Base-by-base conservation (phyloP, 2,888 invertebrate species). In the Lacanobia wlatinum region DNA sequence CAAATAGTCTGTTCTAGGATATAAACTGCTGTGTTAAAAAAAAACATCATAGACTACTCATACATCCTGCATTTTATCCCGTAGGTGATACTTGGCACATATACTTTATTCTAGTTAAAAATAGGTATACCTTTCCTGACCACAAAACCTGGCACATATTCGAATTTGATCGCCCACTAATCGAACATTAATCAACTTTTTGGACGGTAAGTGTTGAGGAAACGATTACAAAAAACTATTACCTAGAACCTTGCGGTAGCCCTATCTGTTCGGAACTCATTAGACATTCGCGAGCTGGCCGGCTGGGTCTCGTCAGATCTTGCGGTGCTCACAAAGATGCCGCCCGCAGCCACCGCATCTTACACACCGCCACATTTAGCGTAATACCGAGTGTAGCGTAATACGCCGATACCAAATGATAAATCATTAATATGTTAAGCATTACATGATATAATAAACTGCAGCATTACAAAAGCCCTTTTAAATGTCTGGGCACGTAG, bases 241-340 rank as follows among this genome's bases (percentile, higher is more conserved):
- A 65, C 64, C 63, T 81, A 66, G 62, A 65, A 70, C 8, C 18
- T 21, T 52, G 77, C 53, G 84, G 64, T 70, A 91, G 78, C 92
- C 93, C 93, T 92, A 87, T 61, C 78, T 61, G 70, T 80, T 78
- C 61, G 77, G 70, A 85, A 87, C 92, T 93, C 93, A 93, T 94
- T 92, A 94, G 90, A 83, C 87, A 94, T 93, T 90, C 94, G 90
- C 87, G 62, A 77, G 64, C 77, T 82, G 82, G 78, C 76, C 72
- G 76, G 77, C 77, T 79, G 61, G 77, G 78, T 72, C 82, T 68
- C 75, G 73, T 75, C 85, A 73, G 83, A 74, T 56, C 76, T 80
- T 87, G 87, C 86, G 87, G 88, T 84, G 84, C 66, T 62, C 78
- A 78, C 86, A 86, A 83, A 87, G 87, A 78, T 77, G 83, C 87